phyloP scores from a whole-genome alignment of 2,888 invertebrate species.

The Scaptomyza flava region DNA sequence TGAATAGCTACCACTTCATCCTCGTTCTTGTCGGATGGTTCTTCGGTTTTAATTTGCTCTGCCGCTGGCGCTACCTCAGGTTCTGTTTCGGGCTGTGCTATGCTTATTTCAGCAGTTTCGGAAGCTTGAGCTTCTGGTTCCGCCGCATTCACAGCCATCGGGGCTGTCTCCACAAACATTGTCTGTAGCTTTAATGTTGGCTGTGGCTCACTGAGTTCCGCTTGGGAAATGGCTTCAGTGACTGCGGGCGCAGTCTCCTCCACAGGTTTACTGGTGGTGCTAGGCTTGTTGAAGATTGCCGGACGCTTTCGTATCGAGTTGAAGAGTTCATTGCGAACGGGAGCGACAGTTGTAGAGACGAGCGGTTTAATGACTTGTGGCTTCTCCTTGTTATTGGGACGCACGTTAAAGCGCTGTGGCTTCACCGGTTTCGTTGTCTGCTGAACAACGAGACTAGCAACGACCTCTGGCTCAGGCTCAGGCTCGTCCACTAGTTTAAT shows the following conservation, averaged over 20 bases:
- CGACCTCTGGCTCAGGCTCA: slow-evolving; percentile 29
- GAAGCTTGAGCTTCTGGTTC: slow-evolving; percentile 71
- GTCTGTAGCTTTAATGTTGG: slow-evolving; percentile 71
- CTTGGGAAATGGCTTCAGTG: slow-evolving; percentile 50
- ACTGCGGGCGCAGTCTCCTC: slow-evolving; percentile 37
- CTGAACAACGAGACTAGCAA: background rate
- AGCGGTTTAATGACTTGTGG: slow-evolving; percentile 55
- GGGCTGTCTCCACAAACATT: slow-evolving; percentile 52
- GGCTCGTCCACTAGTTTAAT: slow-evolving; percentile 22
- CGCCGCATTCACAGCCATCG: slow-evolving; percentile 21
- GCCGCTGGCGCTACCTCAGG: background rate
- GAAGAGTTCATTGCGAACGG: slow-evolving; percentile 73
- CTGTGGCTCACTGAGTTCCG: slow-evolving; percentile 61
- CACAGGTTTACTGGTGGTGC: slow-evolving; percentile 36
- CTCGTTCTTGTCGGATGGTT: slow-evolving; percentile 1
- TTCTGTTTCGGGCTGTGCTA: slow-evolving; percentile 46
- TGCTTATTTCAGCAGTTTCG: slow-evolving; percentile 50
- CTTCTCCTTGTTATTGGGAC: slow-evolving; percentile 63
- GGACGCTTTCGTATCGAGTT: slow-evolving; percentile 81
- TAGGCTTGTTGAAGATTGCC: slow-evolving; percentile 63
- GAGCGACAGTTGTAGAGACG: slow-evolving; percentile 40
- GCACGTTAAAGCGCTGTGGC: slow-evolving; percentile 1
- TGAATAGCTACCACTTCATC: slow-evolving; percentile 56
- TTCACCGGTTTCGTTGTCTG: background rate
- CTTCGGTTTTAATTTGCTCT: background rate